Evolutionary conservation across 2,888 invertebrate species (phyloP), one percentile per base, ranked within the genome.

Genomic region (Torymus auratus): DNA sequence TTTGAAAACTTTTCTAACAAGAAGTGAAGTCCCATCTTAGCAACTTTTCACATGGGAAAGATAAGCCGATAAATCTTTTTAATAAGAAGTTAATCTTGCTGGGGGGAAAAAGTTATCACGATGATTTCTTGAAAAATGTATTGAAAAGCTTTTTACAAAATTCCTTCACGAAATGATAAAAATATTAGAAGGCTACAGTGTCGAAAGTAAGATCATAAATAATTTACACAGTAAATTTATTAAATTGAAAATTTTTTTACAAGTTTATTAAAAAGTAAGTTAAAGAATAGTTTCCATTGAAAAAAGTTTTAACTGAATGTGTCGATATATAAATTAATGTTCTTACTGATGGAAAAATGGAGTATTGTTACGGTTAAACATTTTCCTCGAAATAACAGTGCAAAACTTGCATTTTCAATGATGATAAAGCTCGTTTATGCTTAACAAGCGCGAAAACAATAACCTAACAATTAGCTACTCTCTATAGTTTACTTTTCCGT

Each of bases 41-140:
- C n/a, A 62, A 72, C 53, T 72, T 72, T 62, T 62, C 62, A 62
- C 62, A 53, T 56, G 64, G 56, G 64, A 53, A 28, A 73, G 55
- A 73, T 73, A 73, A 73, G 73, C 64, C 41, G 73, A 64, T 64
- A 73, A 73, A 73, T 73, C 62, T 64, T 56, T 55, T 64, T 73
- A 73, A 73, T 73, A 64, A 55, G 28, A 72, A 73, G 73, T 73
- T 73, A 73, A 73, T 73, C 73, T 23, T 14, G 55, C 20, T 64
- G n/a, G 20, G 52, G 52, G 15, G 58, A 14, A 56, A 60, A 70
- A 72, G 61, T 61, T 60, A 41, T 41, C 41, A 41, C 41, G 41
- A 41, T 7, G 41, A 41, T 41, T 41, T 41, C 41, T 41, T 41
- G 41, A 41, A 41, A 41, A 41, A 41, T 41, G 41, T 41, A 41